Percentiles rank a stretch among this genome's conserved stretches.
Conservation (phyloP, 2,113 vertebrate genomes). For the Gobiocypris rarus region DNA sequence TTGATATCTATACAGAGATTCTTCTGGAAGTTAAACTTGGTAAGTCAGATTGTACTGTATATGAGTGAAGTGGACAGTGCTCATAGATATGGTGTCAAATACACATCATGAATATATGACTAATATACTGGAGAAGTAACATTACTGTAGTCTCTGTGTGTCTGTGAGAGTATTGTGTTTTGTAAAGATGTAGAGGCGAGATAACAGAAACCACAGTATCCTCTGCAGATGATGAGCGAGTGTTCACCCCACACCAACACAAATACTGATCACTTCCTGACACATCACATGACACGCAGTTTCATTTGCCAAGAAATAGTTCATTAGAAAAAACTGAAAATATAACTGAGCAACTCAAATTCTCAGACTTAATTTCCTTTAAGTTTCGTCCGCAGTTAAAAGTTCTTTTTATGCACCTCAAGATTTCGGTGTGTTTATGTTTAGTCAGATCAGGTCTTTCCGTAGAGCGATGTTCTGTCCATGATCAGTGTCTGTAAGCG, state of each 20-base stretch:
- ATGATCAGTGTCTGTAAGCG: too few relatives aligned
- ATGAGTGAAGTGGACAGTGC: not conserved
- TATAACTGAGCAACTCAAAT: too few relatives aligned
- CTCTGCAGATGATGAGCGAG: not conserved
- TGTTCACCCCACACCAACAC: not conserved
- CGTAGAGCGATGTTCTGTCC: too few relatives aligned
- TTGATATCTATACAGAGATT: not conserved
- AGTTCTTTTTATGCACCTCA: too few relatives aligned
- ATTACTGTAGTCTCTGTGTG: not conserved
- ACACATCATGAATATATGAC: not conserved
- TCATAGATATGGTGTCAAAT: not conserved
- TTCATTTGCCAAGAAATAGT: too few relatives aligned
- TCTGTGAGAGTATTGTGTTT: accelerated
- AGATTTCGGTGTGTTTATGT: too few relatives aligned
- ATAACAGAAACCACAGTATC: conserved; percentile 9
- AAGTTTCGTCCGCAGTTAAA: too few relatives aligned
- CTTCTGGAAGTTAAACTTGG: not conserved
- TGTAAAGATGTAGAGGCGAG: not conserved
- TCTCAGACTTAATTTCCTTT: too few relatives aligned
- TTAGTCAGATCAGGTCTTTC: too few relatives aligned
- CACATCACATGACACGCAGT: too few relatives aligned
- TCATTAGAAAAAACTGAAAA: too few relatives aligned
- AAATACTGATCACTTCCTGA: too few relatives aligned
- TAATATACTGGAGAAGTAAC: not conserved
- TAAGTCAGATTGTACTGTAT: not conserved